phyloP scores from a whole-genome alignment of 2,797 vertebrate genomes.

The Sitta carolinensis region DNA sequence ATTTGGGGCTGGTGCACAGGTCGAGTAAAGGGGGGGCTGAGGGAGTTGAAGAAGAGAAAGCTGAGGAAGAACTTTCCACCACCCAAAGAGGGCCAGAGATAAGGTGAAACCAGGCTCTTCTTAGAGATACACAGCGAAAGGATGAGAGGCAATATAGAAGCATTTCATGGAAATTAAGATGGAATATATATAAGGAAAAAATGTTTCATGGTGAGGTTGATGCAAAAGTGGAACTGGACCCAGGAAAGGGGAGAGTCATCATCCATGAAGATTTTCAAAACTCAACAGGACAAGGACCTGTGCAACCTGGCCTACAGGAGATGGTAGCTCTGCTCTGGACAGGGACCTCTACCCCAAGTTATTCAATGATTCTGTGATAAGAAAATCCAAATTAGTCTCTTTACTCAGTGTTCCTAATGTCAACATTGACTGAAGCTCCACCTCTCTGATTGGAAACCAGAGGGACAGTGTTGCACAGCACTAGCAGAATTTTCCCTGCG shows the following conservation, averaged over 20 bases:
- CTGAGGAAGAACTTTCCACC: neutral
- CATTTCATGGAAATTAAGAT: neutral
- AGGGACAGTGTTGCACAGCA: rapidly evolving
- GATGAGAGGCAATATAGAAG: neutral
- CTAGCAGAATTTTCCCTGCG: neutral
- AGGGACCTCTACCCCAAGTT: neutral
- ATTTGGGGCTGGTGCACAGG: neutral
- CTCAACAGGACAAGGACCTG: neutral
- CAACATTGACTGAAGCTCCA: neutral
- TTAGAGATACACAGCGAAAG: neutral
- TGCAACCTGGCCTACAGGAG: neutral
- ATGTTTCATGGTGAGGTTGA: neutral
- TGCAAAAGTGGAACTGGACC: neutral
- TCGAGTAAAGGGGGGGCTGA: neutral
- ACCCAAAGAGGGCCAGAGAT: neutral
- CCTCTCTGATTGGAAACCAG: neutral
- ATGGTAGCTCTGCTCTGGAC: neutral
- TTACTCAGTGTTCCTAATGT: neutral
- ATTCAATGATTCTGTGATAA: neutral
- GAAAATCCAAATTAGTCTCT: neutral
- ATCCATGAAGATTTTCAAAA: neutral
- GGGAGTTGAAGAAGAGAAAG: neutral
- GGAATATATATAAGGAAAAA: neutral
- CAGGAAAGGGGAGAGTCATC: neutral
- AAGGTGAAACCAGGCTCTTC: neutral